Conservation (phyloP, 1,140 invertebrate species). For the Portunus trituberculatus region DNA sequence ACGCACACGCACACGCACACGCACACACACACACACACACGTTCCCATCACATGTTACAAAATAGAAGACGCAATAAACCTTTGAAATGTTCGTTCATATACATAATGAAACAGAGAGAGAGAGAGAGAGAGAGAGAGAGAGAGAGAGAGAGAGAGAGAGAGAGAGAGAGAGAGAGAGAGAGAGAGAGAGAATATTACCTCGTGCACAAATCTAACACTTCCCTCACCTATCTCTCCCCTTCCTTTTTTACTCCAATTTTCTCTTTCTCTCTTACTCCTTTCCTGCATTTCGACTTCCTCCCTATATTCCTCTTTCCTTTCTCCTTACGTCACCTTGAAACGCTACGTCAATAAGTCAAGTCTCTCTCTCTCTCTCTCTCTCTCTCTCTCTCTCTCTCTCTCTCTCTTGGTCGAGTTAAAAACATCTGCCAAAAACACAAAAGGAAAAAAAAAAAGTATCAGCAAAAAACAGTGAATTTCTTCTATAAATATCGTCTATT, state of each 20-base stretch:
- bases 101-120: background rate
- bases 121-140: background rate
- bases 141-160: slow-evolving; percentile 3
- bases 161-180: background rate
- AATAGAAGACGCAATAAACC: too few species aligned
- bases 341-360: too few species aligned
- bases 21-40: too few species aligned
- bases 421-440: too few species aligned
- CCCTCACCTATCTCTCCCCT: background rate
- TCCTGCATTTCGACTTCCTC: background rate
- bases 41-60: too few species aligned
- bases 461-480: too few species aligned
- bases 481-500: too few species aligned
- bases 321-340: background rate
- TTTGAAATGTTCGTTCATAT: too few species aligned
- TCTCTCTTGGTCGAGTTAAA: background rate
- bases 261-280: background rate
- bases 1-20: too few species aligned
- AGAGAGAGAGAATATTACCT: background rate
- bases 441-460: too few species aligned
- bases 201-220: background rate
- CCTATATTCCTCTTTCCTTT: background rate
- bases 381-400: background rate
- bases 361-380: background rate
- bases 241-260: background rate